Base-by-base conservation (phyloP, 35 echinoderm and acorn worm genomes). In the Diadema setosum region DNA sequence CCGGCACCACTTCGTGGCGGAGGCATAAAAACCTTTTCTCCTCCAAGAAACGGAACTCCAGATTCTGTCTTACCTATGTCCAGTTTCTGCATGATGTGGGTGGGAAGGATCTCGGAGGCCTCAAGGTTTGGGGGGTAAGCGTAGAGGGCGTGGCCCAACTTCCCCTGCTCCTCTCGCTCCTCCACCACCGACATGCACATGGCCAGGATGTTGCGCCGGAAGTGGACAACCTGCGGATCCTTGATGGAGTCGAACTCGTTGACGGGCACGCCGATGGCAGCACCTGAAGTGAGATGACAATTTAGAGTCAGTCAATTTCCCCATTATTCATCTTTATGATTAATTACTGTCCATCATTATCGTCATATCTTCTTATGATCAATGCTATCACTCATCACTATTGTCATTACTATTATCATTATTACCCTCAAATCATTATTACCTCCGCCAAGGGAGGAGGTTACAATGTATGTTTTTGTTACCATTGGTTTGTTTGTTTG, bases 191-290 rank as follows among this genome's bases (percentile, higher is more conserved):
- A 86, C 50, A 85, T 94, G 70, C 92, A 95, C 67, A 92, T 93
- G 45, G 60, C 81, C 14, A 99, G 90, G 37, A 99, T 90, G 64
- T 99, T 99, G 7, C 92, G 85, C 37, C 96, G 30, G 63, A 99
- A 99, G 58, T 99, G 93, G 8, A 95, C 80, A 3, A 99, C 93
- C 41, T 98, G 93, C n/a, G 96, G 96, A 58, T 99, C 93, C 75
- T 99, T 99, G 9, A 99, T 87, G 16, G 90, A 87, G 67, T 99
- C 96, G 87, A 99, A 94, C 58, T 99, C 96, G 65, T 88, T 86
- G 31, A 92, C 82, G 37, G 93, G 87, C 80, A 90, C 87, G 0
- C 92, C 93, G 42, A 95, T 91, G 46, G 96, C 93, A 40, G 83
- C 65, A 35, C 92, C 96, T 99, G 75, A 65, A 48, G 27, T 32